A percentile compares a stretch with the other conserved stretches of the same genome.
phyloP scores from a whole-genome alignment of 1,140 invertebrate genomes.

The Drosophila lacertosa region DNA sequence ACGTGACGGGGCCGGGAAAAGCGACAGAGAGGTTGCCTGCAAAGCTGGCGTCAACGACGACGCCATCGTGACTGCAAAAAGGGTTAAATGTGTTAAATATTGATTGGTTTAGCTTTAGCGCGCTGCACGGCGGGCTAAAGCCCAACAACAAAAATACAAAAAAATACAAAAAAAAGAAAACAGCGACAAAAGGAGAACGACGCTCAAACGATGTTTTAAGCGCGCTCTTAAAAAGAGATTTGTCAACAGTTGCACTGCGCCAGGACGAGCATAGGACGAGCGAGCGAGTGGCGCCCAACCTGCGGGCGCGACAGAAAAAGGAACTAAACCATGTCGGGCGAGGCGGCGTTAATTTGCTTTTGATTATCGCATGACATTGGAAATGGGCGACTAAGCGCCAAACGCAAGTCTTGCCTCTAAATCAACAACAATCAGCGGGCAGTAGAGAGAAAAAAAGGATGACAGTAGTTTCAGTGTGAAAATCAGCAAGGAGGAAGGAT shows the following conservation, averaged over 20 bases:
- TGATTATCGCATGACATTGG: slow-evolving; percentile 72
- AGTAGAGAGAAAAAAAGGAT: neutral
- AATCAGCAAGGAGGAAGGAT: no score
- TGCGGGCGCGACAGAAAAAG: slow-evolving; percentile 41
- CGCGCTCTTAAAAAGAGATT: slow-evolving; percentile 82
- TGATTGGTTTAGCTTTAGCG: slow-evolving; percentile 68
- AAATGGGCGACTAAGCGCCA: slow-evolving; percentile 46
- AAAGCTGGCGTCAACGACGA: slow-evolving; percentile 51
- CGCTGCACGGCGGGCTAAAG: slow-evolving; percentile 28
- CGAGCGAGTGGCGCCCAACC: slow-evolving; percentile 7
- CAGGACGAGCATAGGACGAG: slow-evolving; percentile 25
- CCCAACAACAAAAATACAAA: slow-evolving; percentile 10
- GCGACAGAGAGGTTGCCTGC: slow-evolving; percentile 2
- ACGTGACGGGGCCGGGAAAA: slow-evolving; percentile 41
- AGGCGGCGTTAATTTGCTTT: slow-evolving; percentile 69
- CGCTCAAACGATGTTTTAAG: slow-evolving; percentile 78
- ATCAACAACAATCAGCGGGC: slow-evolving; percentile 6
- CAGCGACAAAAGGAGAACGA: slow-evolving; percentile 21
- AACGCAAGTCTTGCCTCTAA: slow-evolving; percentile 19
- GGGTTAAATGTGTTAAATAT: slow-evolving; percentile 80
- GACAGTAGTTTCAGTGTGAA: neutral
- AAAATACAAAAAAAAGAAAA: slow-evolving; percentile 13
- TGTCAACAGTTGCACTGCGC: slow-evolving; percentile 80
- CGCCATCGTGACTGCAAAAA: slow-evolving; percentile 39
- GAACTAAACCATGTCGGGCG: slow-evolving; percentile 45